Base-by-base conservation (phyloP, 37 sponge, comb jelly and placozoan species). In the Geodia barretti region DNA sequence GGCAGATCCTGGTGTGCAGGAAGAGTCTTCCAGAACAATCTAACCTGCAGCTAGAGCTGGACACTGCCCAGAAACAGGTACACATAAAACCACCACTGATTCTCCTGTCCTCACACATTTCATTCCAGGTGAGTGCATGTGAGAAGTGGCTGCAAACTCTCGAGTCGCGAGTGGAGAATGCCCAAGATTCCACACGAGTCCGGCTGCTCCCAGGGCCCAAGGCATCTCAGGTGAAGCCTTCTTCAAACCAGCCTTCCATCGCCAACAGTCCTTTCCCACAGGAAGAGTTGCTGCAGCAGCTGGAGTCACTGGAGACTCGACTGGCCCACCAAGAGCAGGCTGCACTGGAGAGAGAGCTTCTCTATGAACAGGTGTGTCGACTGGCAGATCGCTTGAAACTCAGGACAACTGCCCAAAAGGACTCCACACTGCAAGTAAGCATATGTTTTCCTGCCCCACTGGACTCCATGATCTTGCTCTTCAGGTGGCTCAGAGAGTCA, bases 281-380 rank as follows among this genome's bases (percentile, higher is more conserved):
- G 30, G 65, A 64, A 24, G 65, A 26, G 5, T 5, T 64, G 65
- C 7, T 7, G 5, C 4, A 19, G n/a, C 25, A 64, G 5, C 65
- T 64, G 65, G 25, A 64, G 30, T n/a, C 47, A 24, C 54, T 79
- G 28, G 73, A 96, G 92, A 76, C 8, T 28, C 82, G 86, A 35
- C 78, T 98, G 67, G 85, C 91, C 34, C 80, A 82, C 4, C 39
- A 85, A 64, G 99, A 96, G 73, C 88, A 90, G 73, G 80, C 79
- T 66, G 72, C 92, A 25, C 76, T 94, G 68, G 99, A 98, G 87
- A 96, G 92, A 65, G 99, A 96, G 68, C 89, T 98, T 24, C 78
- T 98, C 19, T 58, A 88, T 42, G 99, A 98, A 41, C 97, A 98
- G 62, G 89, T 96, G n/a, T 61, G 71, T 23, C 83, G 94, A 42